Evolutionary conservation across 1,140 invertebrate genomes (phyloP).

Genomic region (Matsumurasca onukii): DNA sequence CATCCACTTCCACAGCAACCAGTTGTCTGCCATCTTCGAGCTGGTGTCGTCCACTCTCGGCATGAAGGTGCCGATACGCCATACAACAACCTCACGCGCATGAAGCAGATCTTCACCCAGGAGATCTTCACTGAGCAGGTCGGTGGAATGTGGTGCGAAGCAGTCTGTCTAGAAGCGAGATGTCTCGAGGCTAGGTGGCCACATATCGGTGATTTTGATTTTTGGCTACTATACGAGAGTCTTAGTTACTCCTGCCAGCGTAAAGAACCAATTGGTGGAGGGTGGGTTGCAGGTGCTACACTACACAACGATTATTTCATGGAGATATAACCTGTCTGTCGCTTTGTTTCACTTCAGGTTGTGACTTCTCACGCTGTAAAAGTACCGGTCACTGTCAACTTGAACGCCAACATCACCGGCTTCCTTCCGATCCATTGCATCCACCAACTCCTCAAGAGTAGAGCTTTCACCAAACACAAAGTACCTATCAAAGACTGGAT

Average conservation of each 20-base stretch:
- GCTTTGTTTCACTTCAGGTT: too few relatives aligned
- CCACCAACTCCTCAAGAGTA: conserved; percentile 90
- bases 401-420: conserved; percentile 87
- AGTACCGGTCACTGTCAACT: conserved; percentile 87
- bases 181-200: too few relatives aligned
- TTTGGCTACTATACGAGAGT: too few relatives aligned
- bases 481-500: conserved; percentile 46
- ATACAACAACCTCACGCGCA: conserved; percentile 86
- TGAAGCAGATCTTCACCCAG: conserved; percentile 95
- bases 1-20: conserved; percentile 95
- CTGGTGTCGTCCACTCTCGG: conserved; percentile 91
- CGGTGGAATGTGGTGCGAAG: conserved; percentile 38
- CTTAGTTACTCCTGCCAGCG: too few relatives aligned
- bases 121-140: conserved; percentile 97
- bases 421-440: conserved; percentile 98
- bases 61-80: conserved; percentile 91
- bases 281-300: too few relatives aligned
- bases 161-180: too few relatives aligned
- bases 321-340: too few relatives aligned
- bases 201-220: too few relatives aligned
- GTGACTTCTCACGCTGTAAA: conserved; percentile 94
- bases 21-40: conserved; percentile 88
- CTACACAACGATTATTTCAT: too few relatives aligned
- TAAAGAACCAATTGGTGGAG: too few relatives aligned
- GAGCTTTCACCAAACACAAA: conserved; percentile 95